Base-by-base conservation (phyloP, 2,888 invertebrate genomes). In the Cerceris ruficornis region DNA sequence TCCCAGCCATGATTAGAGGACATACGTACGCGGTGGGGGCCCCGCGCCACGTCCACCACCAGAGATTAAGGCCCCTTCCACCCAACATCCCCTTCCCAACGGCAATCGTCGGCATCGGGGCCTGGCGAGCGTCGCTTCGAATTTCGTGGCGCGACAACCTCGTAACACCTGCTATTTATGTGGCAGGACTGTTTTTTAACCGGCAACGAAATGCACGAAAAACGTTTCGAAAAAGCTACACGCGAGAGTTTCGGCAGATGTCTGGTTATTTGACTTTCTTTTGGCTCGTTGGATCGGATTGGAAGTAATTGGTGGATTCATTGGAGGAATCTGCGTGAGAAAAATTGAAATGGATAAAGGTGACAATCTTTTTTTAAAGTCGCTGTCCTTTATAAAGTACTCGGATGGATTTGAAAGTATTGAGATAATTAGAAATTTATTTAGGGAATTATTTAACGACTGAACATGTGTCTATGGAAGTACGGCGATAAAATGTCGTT, bases 1-100 rank as follows among this genome's bases (percentile, higher is more conserved):
- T 88, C 85, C 84, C 86, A 87, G 74, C 81, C 88, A 88, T 89
- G 90, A 90, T 90, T 90, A 90, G 89, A 90, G 90, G 89, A 90
- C 87, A 82, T 86, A 84, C 80, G 77, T 84, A 84, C 81, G 79
- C 85, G 78, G 72, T 69, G 76, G 80, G 77, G 77, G 72, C 76
- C 69, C 76, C 66, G 80, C 58, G 76, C 75, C 73, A 67, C 73
- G 73, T 75, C 72, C 83, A 71, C 71, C 65, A 68, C 70, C 28
- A 28, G 65, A 77, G 76, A 81, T 80, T 86, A 80, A 86, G 69
- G 85, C 80, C 78, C 80, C 82, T 67, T 81, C 77, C 86, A 84
- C 83, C 43, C 60, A 13, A 39, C 61, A 17, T 50, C 60, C 58
- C 17, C 60, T 15, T 17, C 50, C 65, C 57, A 39, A 50, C 59